Evolutionary conservation across 2,797 vertebrate species (phyloP), one percentile per base, ranked within the genome.

Genomic region (Dendrocincla fuliginosa): DNA sequence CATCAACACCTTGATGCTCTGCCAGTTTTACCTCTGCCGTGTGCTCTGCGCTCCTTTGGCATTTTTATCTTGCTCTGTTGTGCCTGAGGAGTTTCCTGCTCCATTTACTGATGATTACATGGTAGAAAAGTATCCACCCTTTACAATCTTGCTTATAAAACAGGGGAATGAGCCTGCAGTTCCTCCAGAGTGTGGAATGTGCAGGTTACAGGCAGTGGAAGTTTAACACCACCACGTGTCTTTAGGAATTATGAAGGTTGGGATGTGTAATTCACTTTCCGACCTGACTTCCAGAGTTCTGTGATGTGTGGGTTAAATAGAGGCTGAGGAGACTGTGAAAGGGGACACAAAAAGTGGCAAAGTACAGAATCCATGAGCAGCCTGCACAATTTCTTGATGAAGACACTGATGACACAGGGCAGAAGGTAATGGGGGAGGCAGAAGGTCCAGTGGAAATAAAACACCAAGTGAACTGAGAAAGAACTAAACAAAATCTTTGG

Each of bases 81-180:
- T 88, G 85, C 89, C 80, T 74, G 52, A 94, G 93, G 93, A 90
- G 77, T 82, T 95, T 94, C 77, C 78, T 86, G 56, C 59, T 87
- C 52, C 6, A 3, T 76, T 91, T 87, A 44, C 65, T 63, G 69
- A 41, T 52, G 64, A 80, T 53, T 89, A 23, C 50, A 16, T 47
- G 42, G 67, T 55, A 81, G 65, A 30, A 75, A 86, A 90, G n/a
- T 32, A 86, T 61, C 73, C 50, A 73, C 59, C 42, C 67, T 84
- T 78, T 44, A 35, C 30, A 61, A 0, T 59, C 67, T 49, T 77
- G 50, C 30, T 41, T 91, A 27, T 23, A 60, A 87, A 92, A 53
- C 3, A 1, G 59, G 42, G 19, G 30, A 76, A 65, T 47, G 55
- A 86, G 42, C 65, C 76, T 76, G 1, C 13, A 46, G 57, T 83